Evolutionary conservation across 2,888 invertebrate genomes (phyloP).

Genomic region (Sinhomidia bicolor): DNA sequence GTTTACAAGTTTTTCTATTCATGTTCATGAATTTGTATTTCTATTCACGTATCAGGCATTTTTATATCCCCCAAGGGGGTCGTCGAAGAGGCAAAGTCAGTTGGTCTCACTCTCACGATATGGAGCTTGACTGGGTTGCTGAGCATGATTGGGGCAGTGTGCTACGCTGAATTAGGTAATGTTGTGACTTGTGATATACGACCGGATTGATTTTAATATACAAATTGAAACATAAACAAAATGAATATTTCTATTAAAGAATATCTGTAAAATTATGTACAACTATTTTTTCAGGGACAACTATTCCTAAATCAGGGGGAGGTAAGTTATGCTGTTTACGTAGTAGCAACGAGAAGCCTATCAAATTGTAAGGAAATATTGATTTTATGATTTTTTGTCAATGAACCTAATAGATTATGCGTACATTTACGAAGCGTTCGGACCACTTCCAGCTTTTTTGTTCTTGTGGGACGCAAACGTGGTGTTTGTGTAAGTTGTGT

Average conservation of each 20-base stretch:
- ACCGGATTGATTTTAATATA: neutral
- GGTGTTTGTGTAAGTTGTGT: conserved; percentile 87
- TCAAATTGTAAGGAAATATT: too few species aligned
- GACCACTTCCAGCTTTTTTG: conserved; percentile 93
- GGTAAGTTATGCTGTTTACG: too few species aligned
- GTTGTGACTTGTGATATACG: too few species aligned
- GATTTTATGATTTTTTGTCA: too few species aligned
- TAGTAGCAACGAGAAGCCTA: too few species aligned
- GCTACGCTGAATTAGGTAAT: conserved; percentile 95
- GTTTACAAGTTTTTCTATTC: too few species aligned
- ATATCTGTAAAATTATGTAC: too few species aligned
- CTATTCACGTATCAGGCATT: conserved; percentile 86
- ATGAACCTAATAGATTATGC: conserved; percentile 96
- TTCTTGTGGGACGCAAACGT: conserved; percentile 97
- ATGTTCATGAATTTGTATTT: too few species aligned
- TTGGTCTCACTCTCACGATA: conserved; percentile 92
- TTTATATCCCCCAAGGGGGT: conserved; percentile 98
- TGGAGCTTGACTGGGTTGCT: conserved; percentile 95
- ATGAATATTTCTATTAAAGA: too few species aligned
- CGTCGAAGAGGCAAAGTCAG: conserved; percentile 93
- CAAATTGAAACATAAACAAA: too few species aligned
- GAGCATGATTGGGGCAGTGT: conserved; percentile 96
- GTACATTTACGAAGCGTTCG: conserved; percentile 95
- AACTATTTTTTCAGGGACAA: conserved; percentile 90
- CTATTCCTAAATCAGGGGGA: conserved; percentile 97